A percentile compares a stretch with the other conserved stretches of the same genome.
These are phyloP conservation scores for Rhamnusium bicolor DNA, from an alignment of 2,888 invertebrate genomes.

Conservation along the genomic window DNA sequence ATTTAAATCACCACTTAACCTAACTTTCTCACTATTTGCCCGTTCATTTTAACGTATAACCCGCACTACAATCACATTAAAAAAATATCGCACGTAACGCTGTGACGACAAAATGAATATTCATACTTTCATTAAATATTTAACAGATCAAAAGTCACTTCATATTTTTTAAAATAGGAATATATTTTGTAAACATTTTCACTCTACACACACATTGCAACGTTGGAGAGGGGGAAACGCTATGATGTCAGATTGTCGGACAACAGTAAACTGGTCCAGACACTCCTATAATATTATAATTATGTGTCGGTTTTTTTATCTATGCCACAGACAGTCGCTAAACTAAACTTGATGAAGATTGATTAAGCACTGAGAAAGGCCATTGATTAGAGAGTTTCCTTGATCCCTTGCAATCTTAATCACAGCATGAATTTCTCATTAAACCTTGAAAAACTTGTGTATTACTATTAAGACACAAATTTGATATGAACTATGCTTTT, in stretches of 20 bases:
- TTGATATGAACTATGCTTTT: no score
- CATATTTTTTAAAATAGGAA: slow-evolving; percentile 23
- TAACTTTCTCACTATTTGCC: slow-evolving; percentile 12
- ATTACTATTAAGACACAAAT: no score
- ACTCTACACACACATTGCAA: not conserved
- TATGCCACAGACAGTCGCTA: no score
- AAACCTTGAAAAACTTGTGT: no score
- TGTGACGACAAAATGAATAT: slow-evolving; percentile 13
- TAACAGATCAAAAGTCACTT: slow-evolving; percentile 45
- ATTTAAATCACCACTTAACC: slow-evolving; percentile 9
- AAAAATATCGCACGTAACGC: not conserved
- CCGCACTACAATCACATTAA: not conserved
- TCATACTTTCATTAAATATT: slow-evolving; percentile 37
- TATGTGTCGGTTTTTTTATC: no score
- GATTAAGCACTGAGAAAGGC: no score
- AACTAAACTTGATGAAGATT: no score
- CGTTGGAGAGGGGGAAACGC: not conserved
- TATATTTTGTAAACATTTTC: slow-evolving; percentile 12
- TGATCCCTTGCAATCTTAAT: no score
- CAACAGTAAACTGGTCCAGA: slow-evolving; percentile 10
- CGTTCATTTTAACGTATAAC: not conserved
- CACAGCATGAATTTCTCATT: no score
- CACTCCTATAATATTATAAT: no score
- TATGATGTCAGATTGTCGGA: no score
- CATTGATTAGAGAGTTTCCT: no score